Base-by-base conservation (phyloP, 37 sponge, comb jelly and placozoan species). In the Chondrosia reniformis region DNA sequence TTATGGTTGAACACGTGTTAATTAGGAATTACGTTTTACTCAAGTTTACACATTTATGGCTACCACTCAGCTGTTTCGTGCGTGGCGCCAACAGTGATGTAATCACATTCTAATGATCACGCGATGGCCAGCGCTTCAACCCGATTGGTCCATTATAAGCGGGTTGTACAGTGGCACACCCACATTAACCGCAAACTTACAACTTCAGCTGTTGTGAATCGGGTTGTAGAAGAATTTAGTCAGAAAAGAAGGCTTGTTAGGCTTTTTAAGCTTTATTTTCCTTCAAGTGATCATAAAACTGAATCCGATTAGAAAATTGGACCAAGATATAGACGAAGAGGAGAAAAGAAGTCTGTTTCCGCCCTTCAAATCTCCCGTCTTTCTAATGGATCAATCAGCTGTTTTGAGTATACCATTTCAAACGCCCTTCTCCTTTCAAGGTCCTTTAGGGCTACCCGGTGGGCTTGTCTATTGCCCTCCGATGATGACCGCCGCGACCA, bases 161-260 rank as follows among this genome's bases (percentile, higher is more conserved):
- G 44, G 55, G 76, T 28, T n/a, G n/a, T 33, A 76, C 55, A 49
- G 38, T 36, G 32, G 33, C 45, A 41, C 76, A 42, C 55, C 76
- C 76, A 76, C 76, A 33, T 56, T 76, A 52, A 76, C 76, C 55
- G 13, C 76, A 76, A 56, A 27, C 57, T 52, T 52, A 56, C 76
- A 56, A 69, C 72, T 69, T 34, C 72, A 69, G 72, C 72, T 69
- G 72, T 13, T 43, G n/a, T 41, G 15, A 22, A 21, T 69, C 24
- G 19, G 36, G 42, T 17, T 43, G 72, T 69, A 42, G 72, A 42
- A 69, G 24, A 39, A 40, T 12, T 13, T 39, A 39, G 32, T 9
- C 4, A 1, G 8, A 2, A 17, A 39, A n/a, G 5, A 21, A 34
- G 72, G 37, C 9, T 39, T 69, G 39, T 43, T 36, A 36, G 40